Conservation (phyloP, 2,113 vertebrate genomes). For the Felis chaus region DNA sequence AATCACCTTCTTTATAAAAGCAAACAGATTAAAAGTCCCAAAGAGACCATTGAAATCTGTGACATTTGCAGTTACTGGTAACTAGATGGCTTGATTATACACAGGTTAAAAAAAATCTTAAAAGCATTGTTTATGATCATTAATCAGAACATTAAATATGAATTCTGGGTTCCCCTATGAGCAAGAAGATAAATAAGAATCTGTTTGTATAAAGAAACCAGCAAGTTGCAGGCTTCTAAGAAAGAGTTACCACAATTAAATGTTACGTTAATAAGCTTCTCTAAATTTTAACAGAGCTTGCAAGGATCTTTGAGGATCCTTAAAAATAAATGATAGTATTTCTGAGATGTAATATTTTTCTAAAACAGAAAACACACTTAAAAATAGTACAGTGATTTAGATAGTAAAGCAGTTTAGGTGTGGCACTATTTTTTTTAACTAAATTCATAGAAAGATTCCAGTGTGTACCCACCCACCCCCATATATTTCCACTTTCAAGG, state of each 20-base stretch:
- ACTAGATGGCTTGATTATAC: slow-evolving; percentile 84
- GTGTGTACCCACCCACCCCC: background rate
- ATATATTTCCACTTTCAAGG: background rate
- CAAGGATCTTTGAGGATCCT: slow-evolving; percentile 24
- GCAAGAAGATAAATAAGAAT: slow-evolving; percentile 67
- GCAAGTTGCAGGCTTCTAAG: slow-evolving; percentile 44
- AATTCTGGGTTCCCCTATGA: slow-evolving; percentile 68
- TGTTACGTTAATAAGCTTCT: slow-evolving; percentile 78
- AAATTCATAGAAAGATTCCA: background rate
- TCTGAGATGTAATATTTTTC: slow-evolving; percentile 21
- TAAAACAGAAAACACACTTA: background rate
- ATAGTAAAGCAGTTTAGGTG: slow-evolving; percentile 9
- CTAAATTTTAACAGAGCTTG: slow-evolving; percentile 75
- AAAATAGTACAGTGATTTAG: slow-evolving; percentile 10
- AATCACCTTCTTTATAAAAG: slow-evolving; percentile 90
- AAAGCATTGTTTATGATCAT: slow-evolving; percentile 84
- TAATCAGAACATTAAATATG: slow-evolving; percentile 83
- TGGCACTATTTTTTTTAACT: background rate
- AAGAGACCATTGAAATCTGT: slow-evolving; percentile 88
- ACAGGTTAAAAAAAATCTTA: slow-evolving; percentile 81
- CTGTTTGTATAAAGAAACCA: slow-evolving; percentile 76
- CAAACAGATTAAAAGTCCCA: slow-evolving; percentile 90
- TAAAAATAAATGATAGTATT: slow-evolving; percentile 53
- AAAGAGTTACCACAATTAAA: slow-evolving; percentile 69
- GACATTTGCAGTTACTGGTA: slow-evolving; percentile 87